phyloP scores from a whole-genome alignment of 2,113 vertebrate genomes.

The Leptobrachium ailaonicum region DNA sequence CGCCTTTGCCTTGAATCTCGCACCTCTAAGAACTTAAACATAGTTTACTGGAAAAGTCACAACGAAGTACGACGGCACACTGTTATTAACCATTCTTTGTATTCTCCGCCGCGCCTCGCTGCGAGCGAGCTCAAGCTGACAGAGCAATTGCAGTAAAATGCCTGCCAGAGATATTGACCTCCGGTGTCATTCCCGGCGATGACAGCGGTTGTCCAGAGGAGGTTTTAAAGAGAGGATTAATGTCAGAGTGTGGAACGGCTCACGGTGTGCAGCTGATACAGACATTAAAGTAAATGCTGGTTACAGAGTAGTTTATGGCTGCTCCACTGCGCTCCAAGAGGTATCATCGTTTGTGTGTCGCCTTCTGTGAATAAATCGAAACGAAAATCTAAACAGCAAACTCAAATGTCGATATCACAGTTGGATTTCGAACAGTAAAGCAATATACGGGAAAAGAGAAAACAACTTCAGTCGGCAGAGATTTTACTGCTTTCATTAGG shows the following conservation, averaged over 20 bases:
- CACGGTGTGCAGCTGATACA: not conserved
- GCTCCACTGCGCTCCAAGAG: not conserved
- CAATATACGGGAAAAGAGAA: not conserved
- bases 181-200: conserved; percentile 16
- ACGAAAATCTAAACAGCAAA: not conserved
- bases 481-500: no score
- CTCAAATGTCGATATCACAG: not conserved
- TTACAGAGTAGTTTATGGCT: not conserved
- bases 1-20: not conserved
- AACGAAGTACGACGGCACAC: not conserved
- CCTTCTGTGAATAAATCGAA: not conserved
- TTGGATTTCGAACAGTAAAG: not conserved
- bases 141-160: conserved; percentile 29
- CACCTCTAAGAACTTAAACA: not conserved
- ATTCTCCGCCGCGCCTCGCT: not conserved
- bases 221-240: conserved; percentile 50
- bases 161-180: not conserved
- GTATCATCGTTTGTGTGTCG: not conserved
- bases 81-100: conserved; percentile 8
- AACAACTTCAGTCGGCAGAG: no score
- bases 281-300: conserved; percentile 11
- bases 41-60: not conserved
- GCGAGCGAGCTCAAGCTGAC: conserved; percentile 32
- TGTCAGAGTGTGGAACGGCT: conserved; percentile 40
- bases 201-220: conserved; percentile 47